A percentile compares a stretch with the other conserved stretches of the same genome.
Conservation (phyloP, 2,113 vertebrate species). For the Vidua chalybeata region DNA sequence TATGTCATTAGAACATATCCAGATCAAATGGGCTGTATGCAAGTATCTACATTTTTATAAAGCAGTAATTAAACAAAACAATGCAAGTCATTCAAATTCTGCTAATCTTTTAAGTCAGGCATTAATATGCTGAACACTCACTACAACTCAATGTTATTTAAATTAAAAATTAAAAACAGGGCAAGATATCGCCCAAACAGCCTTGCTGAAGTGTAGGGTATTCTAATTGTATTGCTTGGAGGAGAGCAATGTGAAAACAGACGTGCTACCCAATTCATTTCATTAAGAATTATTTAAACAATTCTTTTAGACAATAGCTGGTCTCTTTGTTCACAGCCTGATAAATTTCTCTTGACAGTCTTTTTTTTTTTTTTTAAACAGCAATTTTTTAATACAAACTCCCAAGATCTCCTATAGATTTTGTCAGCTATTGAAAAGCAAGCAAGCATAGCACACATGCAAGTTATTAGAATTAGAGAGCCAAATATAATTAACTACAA, state of each 20-base stretch:
- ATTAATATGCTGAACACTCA: constrained; percentile 23
- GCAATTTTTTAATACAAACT: background rate
- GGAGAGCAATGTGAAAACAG: background rate
- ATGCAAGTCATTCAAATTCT: constrained; percentile 9
- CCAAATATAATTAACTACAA: constrained; percentile 37
- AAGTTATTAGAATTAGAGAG: constrained; percentile 30
- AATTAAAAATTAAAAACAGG: constrained; percentile 1
- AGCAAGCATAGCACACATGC: constrained; percentile 39
- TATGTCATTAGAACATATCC: background rate
- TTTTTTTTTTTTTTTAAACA: background rate
- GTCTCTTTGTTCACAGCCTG: background rate
- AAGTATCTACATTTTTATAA: constrained; percentile 37
- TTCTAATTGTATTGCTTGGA: constrained; percentile 6
- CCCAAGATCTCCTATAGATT: constrained; percentile 19
- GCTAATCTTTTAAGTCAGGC: constrained; percentile 22
- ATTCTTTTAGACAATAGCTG: background rate
- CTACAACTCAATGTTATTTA: background rate
- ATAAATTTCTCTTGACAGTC: background rate
- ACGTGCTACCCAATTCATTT: background rate
- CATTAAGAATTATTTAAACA: background rate
- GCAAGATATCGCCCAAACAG: background rate
- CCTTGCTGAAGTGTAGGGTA: background rate
- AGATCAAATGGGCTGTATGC: background rate
- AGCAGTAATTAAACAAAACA: constrained; percentile 9
- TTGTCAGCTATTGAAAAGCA: constrained; percentile 29